Evolutionary conservation across 2,113 vertebrate species (phyloP).

Genomic region (Neodon shergylaensis): DNA sequence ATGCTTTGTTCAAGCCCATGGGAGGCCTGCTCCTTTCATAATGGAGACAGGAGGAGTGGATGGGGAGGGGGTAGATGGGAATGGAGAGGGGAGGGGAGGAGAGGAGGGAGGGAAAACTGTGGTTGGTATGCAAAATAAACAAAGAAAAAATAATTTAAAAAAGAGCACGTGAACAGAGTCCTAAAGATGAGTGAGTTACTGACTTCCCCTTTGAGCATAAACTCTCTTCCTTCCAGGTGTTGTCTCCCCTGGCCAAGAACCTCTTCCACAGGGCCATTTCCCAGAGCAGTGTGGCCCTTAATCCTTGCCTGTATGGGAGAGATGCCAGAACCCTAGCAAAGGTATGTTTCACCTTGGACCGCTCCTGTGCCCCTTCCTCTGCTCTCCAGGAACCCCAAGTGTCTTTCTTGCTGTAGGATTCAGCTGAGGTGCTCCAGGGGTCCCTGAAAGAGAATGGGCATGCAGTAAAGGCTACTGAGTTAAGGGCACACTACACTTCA

Average conservation of each 20-base stretch:
- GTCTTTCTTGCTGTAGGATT: rapidly evolving
- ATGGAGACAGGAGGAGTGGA: neutral
- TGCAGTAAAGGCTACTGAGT: neutral
- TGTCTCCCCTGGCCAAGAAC: constrained; percentile 86
- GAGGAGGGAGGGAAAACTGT: too few species aligned
- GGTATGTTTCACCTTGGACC: neutral
- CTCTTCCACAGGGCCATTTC: constrained; percentile 89
- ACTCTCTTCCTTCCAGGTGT: constrained; percentile 78
- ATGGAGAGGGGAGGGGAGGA: too few species aligned
- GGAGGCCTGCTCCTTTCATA: too few species aligned
- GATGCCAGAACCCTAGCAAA: neutral
- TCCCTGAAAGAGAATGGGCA: too few species aligned
- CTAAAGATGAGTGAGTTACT: neutral
- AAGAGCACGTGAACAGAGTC: neutral
- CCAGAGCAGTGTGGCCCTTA: constrained; percentile 84
- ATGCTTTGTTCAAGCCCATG: too few species aligned
- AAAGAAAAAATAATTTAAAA: neutral
- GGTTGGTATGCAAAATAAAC: too few species aligned
- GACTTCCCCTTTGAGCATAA: rapidly evolving
- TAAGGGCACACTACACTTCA: neutral
- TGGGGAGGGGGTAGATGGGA: too few species aligned
- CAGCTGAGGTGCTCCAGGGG: neutral
- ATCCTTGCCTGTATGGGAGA: rapidly evolving
- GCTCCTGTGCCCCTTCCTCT: rapidly evolving
- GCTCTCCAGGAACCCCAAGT: neutral